Conservation (phyloP, 64 coral and sea anemone species). For the Anthopleura sola region DNA sequence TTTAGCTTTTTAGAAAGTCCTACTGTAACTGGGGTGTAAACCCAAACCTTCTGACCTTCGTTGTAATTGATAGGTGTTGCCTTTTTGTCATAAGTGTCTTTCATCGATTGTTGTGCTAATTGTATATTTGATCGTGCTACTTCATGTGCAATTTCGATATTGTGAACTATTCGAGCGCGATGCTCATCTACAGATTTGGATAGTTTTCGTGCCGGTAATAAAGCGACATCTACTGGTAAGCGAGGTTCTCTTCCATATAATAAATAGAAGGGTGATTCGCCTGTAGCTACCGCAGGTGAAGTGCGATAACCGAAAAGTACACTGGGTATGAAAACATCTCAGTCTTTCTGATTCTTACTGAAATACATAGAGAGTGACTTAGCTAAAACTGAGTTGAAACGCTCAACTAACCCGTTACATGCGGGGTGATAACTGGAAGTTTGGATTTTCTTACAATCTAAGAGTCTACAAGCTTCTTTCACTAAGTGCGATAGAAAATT, state of each 20-base stretch:
- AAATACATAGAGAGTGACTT: conserved; percentile 38
- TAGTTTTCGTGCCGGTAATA: conserved; percentile 3
- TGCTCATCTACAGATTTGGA: conserved; percentile 18
- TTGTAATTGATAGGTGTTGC: neutral
- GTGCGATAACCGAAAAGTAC: conserved; percentile 42
- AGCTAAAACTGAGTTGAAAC: neutral
- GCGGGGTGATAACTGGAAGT: conserved; percentile 29
- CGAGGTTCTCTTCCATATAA: conserved; percentile 27
- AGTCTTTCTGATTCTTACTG: conserved; percentile 37
- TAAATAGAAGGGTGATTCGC: conserved; percentile 36
- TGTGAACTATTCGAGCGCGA: neutral
- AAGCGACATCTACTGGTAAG: conserved; percentile 12
- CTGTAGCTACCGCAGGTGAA: conserved; percentile 23
- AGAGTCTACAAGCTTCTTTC: neutral
- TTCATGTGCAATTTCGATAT: conserved; percentile 23
- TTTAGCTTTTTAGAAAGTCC: conserved; percentile 38
- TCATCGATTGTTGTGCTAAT: conserved; percentile 27
- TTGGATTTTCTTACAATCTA: conserved; percentile 6
- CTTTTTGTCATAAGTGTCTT: conserved; percentile 13
- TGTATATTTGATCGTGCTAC: conserved; percentile 19
- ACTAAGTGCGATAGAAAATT: neutral
- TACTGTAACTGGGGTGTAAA: conserved; percentile 33
- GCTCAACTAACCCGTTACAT: conserved; percentile 36
- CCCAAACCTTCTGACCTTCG: conserved; percentile 38
- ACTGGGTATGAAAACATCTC: conserved; percentile 30